Evolutionary conservation across 2,888 invertebrate species (phyloP).

Genomic region (Neoitamus cyanurus): DNA sequence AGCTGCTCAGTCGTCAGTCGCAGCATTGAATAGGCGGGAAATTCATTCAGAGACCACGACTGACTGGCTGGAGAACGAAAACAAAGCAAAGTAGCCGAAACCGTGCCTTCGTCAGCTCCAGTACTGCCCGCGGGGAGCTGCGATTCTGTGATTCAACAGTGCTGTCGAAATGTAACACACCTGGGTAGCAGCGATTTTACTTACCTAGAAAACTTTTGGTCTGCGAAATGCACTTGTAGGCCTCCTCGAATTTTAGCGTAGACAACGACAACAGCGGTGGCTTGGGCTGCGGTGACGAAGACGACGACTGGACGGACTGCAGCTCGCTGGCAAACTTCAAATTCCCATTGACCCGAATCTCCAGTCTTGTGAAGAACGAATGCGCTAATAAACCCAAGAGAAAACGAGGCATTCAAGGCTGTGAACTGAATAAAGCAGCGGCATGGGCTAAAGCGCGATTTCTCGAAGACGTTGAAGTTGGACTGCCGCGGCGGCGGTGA

Average conservation of each 20-base stretch:
- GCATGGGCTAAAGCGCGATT: conserved; percentile 46
- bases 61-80: background rate
- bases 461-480: conserved; percentile 17
- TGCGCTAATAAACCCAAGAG: conserved; percentile 44
- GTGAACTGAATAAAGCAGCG: conserved; percentile 13
- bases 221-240: conserved; percentile 26
- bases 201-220: conserved; percentile 28
- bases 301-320: conserved; percentile 33
- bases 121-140: background rate
- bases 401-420: conserved; percentile 41
- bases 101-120: background rate
- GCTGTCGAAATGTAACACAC: background rate
- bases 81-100: background rate
- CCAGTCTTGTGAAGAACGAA: conserved; percentile 39
- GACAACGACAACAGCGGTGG: background rate
- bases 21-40: background rate
- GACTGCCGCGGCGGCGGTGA: background rate
- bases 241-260: conserved; percentile 2
- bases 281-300: background rate
- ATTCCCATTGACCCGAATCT: conserved; percentile 52
- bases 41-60: background rate
- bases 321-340: conserved; percentile 45
- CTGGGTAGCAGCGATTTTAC: background rate
- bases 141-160: background rate
- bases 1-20: background rate